Evolutionary conservation across 2,797 vertebrate species (phyloP).

Genomic region (Tachyglossus aculeatus): DNA sequence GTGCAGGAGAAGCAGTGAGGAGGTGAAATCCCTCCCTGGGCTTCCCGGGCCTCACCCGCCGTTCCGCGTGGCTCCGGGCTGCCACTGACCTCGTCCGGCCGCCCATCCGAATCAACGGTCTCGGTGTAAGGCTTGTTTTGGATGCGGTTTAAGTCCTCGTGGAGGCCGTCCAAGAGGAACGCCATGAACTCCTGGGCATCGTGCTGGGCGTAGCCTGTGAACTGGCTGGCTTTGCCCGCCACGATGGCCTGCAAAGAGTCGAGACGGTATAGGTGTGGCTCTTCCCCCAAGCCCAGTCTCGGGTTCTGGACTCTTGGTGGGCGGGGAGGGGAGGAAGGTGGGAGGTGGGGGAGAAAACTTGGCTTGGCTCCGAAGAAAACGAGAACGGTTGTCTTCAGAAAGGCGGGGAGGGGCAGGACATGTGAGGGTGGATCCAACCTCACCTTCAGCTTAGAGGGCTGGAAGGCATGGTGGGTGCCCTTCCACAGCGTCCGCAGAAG

Average conservation of each 20-base stretch:
- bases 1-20: not conserved
- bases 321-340: too few relatives aligned
- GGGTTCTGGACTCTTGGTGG: too few relatives aligned
- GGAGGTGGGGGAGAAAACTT: too few relatives aligned
- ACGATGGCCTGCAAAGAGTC: slow-evolving; percentile 89
- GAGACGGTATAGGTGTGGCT: too few relatives aligned
- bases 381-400: not conserved
- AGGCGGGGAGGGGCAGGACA: not conserved
- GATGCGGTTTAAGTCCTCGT: slow-evolving; percentile 97
- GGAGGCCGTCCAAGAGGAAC: slow-evolving; percentile 94
- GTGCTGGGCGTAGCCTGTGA: slow-evolving; percentile 97
- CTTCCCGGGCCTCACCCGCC: not conserved
- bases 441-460: slow-evolving; percentile 98
- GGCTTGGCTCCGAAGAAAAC: not conserved
- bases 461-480: slow-evolving; percentile 96
- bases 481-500: slow-evolving; percentile 95
- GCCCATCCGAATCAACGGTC: slow-evolving; percentile 90
- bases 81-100: slow-evolving; percentile 84
- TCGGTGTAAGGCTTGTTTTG: slow-evolving; percentile 98
- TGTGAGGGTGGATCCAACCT: too few relatives aligned
- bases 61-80: too few relatives aligned
- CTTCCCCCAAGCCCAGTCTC: too few relatives aligned
- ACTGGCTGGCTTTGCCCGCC: slow-evolving; percentile 98
- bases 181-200: slow-evolving; percentile 99
- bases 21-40: not conserved